Base-by-base conservation (phyloP, 2,888 invertebrate genomes). In the Marasmarcha lunaedactyla region DNA sequence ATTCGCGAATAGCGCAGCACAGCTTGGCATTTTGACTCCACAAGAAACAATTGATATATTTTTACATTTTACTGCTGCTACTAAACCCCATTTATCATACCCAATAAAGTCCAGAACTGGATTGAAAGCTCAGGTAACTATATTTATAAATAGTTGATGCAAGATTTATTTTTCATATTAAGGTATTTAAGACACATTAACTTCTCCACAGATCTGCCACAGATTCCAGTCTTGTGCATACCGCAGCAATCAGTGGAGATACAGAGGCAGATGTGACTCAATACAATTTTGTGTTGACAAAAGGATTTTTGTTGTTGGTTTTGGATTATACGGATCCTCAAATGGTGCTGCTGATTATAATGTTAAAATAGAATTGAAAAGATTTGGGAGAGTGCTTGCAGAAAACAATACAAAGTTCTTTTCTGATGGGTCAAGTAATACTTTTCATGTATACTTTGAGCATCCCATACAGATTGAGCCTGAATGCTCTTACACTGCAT, bases 241-340 rank as follows among this genome's bases (percentile, higher is more conserved):
- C 72, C 89, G 97, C 53, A 95, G 95, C 58, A 98, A 97, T 64
- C 97, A 98, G 68, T 98, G 98, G 97, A 89, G 97, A 40, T 98
- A 98, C 69, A 87, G 98, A 52, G 97, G 97, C 1, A 88, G 97
- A 39, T 97, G 97, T 67, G 98, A 98, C 69, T 95, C 95, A 42
- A 97, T 98, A 66, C 97, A 97, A 65, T 98, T 98, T 77, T 94
- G 94, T 50, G 97, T 97, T 1, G 97, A 98, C 71, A 91, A 94
- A 46, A 88, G 97, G 53, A 95, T 98, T 60, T 98, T 97, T 66
- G 93, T 98, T 38, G 95, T 97, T 38, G 97, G 97, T 34, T 95
- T 97, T 71, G 97, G 97, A 13, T 79, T 98, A 3, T 98, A 97
- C 64, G 98, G 98, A 41, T 97, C 97, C 2, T 97, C 97, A 35